Evolutionary conservation across 1,140 invertebrate genomes (phyloP), one percentile per base, ranked within the genome.

Genomic region (Aculops lycopersici): DNA sequence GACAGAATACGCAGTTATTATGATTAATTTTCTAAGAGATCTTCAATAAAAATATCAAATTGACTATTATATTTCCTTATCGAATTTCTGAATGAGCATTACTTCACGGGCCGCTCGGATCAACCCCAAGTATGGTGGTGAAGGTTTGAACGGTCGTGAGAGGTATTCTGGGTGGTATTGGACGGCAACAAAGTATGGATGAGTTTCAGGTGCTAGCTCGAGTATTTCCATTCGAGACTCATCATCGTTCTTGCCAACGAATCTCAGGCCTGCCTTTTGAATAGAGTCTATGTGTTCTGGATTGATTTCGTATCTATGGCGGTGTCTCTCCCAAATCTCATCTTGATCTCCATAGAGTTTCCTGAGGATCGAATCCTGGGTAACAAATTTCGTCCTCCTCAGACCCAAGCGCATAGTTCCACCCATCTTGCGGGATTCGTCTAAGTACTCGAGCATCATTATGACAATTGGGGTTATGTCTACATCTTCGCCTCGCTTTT

Each of bases 101-200:
- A n/a, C n/a, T n/a, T n/a, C n/a, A n/a, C n/a, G n/a, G n/a, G n/a
- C n/a, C n/a, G n/a, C 47, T 31, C 24, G 8, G 24, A 97, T 71
- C 2, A 98, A 62, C 40, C 92, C 92, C 41, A 94, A 59, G 53
- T 92, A 98, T 3, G 84, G 83, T 3, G 90, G 78, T 21, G 81
- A 90, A 0, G 90, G 86, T 46, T 72, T 74, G 39, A 92, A 57
- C 0, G 90, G 88, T 1, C 86, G 64, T 1, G 80, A 88, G 15
- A 92, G 62, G 57, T 95, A 98, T 56, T 97, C 90, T 0, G 90
- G 90, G 59, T 97, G 90, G 56, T 76, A 98, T 57, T 97, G 92
- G 0, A 84, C 83, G 0, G 74, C 79, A 13, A 92, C 75, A 58
- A 77, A 98, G 55, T 78, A 98, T 1, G 72, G 74, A 61, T 97